These are phyloP conservation scores for Pediacus dermestoides DNA, from an alignment of 2,888 invertebrate species.

Conservation along the genomic window DNA sequence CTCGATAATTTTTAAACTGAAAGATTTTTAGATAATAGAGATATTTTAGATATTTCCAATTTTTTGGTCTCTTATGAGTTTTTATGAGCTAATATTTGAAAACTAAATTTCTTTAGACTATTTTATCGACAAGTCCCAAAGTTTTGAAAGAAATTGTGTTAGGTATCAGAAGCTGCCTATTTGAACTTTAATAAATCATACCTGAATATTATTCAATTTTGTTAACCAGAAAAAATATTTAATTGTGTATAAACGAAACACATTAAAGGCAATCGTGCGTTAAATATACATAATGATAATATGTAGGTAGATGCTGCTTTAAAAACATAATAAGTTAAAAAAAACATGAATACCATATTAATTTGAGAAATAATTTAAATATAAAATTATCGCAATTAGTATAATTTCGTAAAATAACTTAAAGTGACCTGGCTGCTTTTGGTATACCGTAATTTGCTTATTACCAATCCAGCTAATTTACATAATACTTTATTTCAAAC, in stretches of 20 bases:
- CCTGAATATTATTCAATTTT: too few relatives aligned
- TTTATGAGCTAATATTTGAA: too few relatives aligned
- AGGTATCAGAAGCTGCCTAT: too few relatives aligned
- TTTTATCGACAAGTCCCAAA: too few relatives aligned
- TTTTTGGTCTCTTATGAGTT: too few relatives aligned
- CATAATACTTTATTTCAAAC: background rate
- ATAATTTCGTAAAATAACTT: constrained; percentile 2
- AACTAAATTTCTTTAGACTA: too few relatives aligned
- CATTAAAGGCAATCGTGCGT: background rate
- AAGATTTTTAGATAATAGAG: too few relatives aligned
- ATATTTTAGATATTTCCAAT: too few relatives aligned
- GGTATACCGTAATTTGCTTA: constrained; percentile 1
- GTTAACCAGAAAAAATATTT: too few relatives aligned
- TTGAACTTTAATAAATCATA: too few relatives aligned
- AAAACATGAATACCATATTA: background rate
- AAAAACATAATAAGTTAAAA: background rate
- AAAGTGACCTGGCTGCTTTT: constrained; percentile 3
- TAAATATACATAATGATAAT: background rate
- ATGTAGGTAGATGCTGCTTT: constrained; percentile 1
- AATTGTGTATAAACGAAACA: constrained; percentile 1
- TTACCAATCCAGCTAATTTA: constrained; percentile 1
- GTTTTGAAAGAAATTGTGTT: too few relatives aligned
- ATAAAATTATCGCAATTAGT: constrained; percentile 1
- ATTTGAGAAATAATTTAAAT: constrained; percentile 1
- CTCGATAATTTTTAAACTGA: too few relatives aligned